Evolutionary conservation across 2,113 vertebrate genomes (phyloP), one percentile per base, ranked within the genome.

Genomic region (Stegostoma tigrinum): DNA sequence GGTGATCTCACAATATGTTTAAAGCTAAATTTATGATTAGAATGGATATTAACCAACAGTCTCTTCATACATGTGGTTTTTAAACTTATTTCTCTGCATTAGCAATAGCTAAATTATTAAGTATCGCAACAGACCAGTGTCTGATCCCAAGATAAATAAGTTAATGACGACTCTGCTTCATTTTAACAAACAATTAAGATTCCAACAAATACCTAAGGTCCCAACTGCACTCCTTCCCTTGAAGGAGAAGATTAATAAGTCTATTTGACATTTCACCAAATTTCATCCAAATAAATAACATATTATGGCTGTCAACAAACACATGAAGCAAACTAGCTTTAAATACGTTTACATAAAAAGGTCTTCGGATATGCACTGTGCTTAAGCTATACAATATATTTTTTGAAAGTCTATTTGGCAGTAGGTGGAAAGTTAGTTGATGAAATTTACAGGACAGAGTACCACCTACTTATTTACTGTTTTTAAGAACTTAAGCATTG

Each of bases 201-300:
- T 6, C 10, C 87, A 90, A 89, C 55, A 38, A 66, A 66, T 30
- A 91, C 24, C 55, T 12, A 72, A 72, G 17, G 7, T 89, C 10
- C 55, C 55, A 61, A 87, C 21, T 48, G 83, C 42, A 10, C 10
- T 34, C 86, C 52, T 75, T 42, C 67, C n/a, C 38, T n/a, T n/a
- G 14, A 78, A 52, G 55, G 52, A 72, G 27, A 55, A 52, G 6
- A 55, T 78, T 78, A 38, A 15, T 42, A 52, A 52, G 66, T 64
- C 30, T 83, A 95, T 72, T 70, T 34, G 67, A 55, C 61, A 78
- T 80, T 95, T 66, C 70, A 95, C 61, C 89, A 93, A 67, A 93
- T 93, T 93, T 93, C 34, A 66, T 93, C 89, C 61, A 66, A 64
- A 7, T 34, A 66, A 93, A 93, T 64, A 64, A 48, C 27, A 91